Percentiles rank a stretch among this genome's conserved stretches.
These are phyloP conservation scores for Limnothrissa miodon DNA, from an alignment of 2,113 vertebrate species.

Conservation along the genomic window DNA sequence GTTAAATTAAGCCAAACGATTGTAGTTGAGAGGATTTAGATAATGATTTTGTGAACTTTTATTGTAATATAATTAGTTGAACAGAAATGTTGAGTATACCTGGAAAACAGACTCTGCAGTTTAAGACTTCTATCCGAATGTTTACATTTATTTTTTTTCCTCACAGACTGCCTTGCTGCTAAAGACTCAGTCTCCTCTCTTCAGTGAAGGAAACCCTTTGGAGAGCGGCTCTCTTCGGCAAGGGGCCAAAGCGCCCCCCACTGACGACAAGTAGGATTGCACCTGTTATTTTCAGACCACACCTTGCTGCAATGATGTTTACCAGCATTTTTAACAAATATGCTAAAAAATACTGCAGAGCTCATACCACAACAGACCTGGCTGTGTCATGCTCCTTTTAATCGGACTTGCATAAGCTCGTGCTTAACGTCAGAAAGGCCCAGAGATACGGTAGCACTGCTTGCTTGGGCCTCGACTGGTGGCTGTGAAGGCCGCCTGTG, in stretches of 20 bases:
- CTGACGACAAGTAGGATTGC: conserved; percentile 73
- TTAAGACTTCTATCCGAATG: neutral
- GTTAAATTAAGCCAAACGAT: neutral
- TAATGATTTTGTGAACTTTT: neutral
- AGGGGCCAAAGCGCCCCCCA: conserved; percentile 74
- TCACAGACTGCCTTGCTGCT: conserved; percentile 91
- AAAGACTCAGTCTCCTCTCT: conserved; percentile 91
- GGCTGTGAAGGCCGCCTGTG: neutral
- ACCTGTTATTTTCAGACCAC: neutral
- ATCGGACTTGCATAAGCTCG: too few relatives aligned
- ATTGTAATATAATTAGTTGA: neutral
- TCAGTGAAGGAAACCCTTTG: conserved; percentile 77
- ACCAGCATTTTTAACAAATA: neutral
- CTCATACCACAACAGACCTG: neutral
- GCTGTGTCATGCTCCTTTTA: neutral
- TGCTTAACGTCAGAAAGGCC: neutral
- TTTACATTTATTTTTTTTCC: neutral
- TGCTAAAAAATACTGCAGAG: neutral
- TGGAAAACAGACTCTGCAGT: neutral
- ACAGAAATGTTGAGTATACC: neutral
- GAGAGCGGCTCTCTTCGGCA: conserved; percentile 71
- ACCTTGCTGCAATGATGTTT: neutral
- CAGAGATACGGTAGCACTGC: neutral
- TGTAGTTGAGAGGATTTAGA: neutral
- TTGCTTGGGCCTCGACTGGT: neutral